These are phyloP conservation scores for Habrosyne pyritoides DNA, from an alignment of 2,888 invertebrate species.

Conservation along the genomic window DNA sequence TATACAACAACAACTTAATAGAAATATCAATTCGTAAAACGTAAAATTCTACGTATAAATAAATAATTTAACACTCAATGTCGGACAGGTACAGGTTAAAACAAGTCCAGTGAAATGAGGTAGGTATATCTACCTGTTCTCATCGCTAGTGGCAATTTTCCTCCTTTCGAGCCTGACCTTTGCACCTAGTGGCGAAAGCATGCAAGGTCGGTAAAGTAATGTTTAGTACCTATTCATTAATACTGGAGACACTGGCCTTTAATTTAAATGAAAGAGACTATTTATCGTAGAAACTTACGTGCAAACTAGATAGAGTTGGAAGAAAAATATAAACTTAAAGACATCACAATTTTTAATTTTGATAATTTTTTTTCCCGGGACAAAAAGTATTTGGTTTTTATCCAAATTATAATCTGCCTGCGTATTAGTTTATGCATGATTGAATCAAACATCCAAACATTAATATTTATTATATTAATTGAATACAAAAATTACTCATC, in stretches of 20 bases:
- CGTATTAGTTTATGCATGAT: no score
- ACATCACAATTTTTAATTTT: no score
- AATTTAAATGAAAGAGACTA: not conserved
- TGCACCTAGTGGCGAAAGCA: conserved; percentile 29
- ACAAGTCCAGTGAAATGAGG: conserved; percentile 5
- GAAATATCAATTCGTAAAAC: no score
- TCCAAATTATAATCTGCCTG: no score
- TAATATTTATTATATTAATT: no score
- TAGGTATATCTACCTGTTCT: conserved; percentile 3
- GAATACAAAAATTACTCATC: no score
- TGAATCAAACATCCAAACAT: no score
- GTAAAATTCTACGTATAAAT: not conserved
- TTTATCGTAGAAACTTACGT: not conserved
- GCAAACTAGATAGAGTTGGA: not conserved
- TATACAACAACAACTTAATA: no score
- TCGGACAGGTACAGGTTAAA: not conserved
- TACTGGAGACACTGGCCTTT: not conserved
- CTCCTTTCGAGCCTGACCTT: conserved; percentile 31
- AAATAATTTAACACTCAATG: not conserved
- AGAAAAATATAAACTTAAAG: no score
- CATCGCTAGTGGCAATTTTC: conserved; percentile 15
- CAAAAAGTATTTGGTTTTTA: no score
- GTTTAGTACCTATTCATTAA: conserved; percentile 15
- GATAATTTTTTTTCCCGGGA: no score
- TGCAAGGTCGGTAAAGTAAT: conserved; percentile 21